A percentile compares a stretch with the other conserved stretches of the same genome.
Evolutionary conservation across 2,888 invertebrate genomes (phyloP).

Genomic region (Xylota segnis): DNA sequence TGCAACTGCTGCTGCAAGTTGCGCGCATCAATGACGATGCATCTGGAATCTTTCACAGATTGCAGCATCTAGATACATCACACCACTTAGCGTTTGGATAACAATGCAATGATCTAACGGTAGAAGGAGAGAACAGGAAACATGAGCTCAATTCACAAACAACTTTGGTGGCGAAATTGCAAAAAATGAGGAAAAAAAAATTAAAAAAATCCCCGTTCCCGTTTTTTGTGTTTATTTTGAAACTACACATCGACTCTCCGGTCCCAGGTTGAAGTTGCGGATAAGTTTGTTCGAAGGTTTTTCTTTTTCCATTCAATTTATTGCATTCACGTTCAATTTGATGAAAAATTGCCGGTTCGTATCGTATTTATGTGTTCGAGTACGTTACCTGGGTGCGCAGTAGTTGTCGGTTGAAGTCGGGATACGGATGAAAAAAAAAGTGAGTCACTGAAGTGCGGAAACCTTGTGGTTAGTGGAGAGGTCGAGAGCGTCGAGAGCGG

Average conservation of each 20-base stretch:
- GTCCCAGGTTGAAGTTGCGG: slow-evolving; percentile 29
- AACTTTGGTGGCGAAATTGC: slow-evolving; percentile 36
- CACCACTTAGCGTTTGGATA: slow-evolving; percentile 50
- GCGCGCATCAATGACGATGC: slow-evolving; percentile 66
- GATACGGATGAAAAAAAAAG: slow-evolving; percentile 17
- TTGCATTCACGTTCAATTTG: slow-evolving; percentile 74
- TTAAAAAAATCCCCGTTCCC: slow-evolving; percentile 20
- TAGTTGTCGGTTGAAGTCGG: slow-evolving; percentile 31
- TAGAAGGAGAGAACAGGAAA: slow-evolving; percentile 47
- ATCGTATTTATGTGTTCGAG: neutral
- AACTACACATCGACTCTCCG: slow-evolving; percentile 6
- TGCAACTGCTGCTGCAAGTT: slow-evolving; percentile 40
- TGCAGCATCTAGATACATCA: slow-evolving; percentile 62
- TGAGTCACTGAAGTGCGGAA: slow-evolving; percentile 59
- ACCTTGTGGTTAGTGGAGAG: slow-evolving; percentile 36
- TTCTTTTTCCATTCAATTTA: slow-evolving; percentile 55
- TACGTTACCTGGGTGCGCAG: slow-evolving; percentile 18
- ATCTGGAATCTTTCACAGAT: slow-evolving; percentile 62
- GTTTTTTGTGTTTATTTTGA: neutral
- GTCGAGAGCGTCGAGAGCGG: neutral
- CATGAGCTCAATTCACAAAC: slow-evolving; percentile 62
- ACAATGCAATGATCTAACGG: slow-evolving; percentile 57
- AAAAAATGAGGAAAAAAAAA: too few relatives aligned
- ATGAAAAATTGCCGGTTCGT: slow-evolving; percentile 61
- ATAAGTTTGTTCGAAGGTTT: slow-evolving; percentile 37